phyloP scores from a whole-genome alignment of 2,888 invertebrate genomes.

The Drosophila neutralis region DNA sequence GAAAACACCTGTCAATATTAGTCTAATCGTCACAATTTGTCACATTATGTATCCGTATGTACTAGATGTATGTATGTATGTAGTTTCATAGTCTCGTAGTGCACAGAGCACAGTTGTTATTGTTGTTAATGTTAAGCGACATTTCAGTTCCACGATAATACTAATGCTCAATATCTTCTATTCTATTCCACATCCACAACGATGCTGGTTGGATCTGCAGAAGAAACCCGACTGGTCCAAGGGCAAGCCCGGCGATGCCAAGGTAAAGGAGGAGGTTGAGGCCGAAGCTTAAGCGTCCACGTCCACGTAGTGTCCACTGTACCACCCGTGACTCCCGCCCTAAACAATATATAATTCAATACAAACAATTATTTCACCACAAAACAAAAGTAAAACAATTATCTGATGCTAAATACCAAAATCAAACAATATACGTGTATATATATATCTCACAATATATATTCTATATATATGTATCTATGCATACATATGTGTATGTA shows the following conservation, averaged over 20 bases:
- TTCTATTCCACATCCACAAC: conserved; percentile 7
- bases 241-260: conserved; percentile 93
- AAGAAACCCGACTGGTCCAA: conserved; percentile 98
- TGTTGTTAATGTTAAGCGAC: conserved; percentile 39
- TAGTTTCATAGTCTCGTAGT: conserved; percentile 46
- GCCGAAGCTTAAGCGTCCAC: conserved; percentile 91
- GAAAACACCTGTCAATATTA: conserved; percentile 30
- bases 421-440: conserved; percentile 62
- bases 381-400: conserved; percentile 55
- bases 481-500: conserved; percentile 19
- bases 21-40: conserved; percentile 18
- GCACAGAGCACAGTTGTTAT: conserved; percentile 53
- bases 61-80: conserved; percentile 39
- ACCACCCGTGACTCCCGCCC: conserved; percentile 83
- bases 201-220: conserved; percentile 85
- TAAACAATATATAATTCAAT: conserved; percentile 73
- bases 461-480: conserved; percentile 26
- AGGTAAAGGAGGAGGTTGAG: conserved; percentile 93
- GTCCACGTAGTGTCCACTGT: conserved; percentile 84
- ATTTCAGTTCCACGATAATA: conserved; percentile 2
- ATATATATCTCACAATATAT: conserved; percentile 68
- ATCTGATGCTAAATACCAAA: conserved; percentile 67
- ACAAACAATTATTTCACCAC: conserved; percentile 40
- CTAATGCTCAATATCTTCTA: conserved; percentile 25
- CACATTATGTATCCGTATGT: conserved; percentile 1